Percentiles rank a stretch among this genome's conserved stretches.
Evolutionary conservation across 1,140 invertebrate species (phyloP).

Genomic region (Panagrolaimus sp.): DNA sequence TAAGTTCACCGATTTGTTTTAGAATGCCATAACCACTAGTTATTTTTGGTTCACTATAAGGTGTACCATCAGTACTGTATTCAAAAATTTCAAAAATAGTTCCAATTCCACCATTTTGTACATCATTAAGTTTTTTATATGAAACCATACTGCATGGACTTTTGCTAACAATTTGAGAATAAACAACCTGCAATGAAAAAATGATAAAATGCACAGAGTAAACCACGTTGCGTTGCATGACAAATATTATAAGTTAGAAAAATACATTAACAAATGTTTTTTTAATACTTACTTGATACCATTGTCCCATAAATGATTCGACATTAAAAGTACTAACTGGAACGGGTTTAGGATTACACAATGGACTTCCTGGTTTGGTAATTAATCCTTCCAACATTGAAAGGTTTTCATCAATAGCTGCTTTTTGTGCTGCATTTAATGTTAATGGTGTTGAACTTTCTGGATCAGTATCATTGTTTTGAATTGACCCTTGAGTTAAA

Average conservation of each 20-base stretch:
- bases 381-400: conserved; percentile 57
- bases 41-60: conserved; percentile 56
- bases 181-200: conserved; percentile 47
- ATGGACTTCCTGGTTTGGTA: conserved; percentile 52
- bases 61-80: conserved; percentile 58
- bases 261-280: too few relatives aligned
- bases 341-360: conserved; percentile 54
- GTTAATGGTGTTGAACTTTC: conserved; percentile 39
- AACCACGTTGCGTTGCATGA: too few relatives aligned
- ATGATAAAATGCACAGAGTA: not conserved
- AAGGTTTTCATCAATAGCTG: conserved; percentile 55
- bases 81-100: conserved; percentile 57
- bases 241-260: too few relatives aligned
- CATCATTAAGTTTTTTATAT: conserved; percentile 54
- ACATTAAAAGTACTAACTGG: conserved; percentile 50
- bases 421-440: conserved; percentile 53
- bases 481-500: conserved; percentile 49
- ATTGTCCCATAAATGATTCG: conserved; percentile 57
- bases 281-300: conserved; percentile 51
- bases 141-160: conserved; percentile 54
- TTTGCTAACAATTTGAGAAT: conserved; percentile 51
- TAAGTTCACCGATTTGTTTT: conserved; percentile 52
- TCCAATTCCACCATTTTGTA: conserved; percentile 52
- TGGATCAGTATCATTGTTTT: conserved; percentile 26
- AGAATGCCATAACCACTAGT: conserved; percentile 56